A percentile compares a stretch with the other conserved stretches of the same genome.
These are phyloP conservation scores for Sterna hirundo DNA, from an alignment of 2,113 vertebrate genomes.

Conservation along the genomic window DNA sequence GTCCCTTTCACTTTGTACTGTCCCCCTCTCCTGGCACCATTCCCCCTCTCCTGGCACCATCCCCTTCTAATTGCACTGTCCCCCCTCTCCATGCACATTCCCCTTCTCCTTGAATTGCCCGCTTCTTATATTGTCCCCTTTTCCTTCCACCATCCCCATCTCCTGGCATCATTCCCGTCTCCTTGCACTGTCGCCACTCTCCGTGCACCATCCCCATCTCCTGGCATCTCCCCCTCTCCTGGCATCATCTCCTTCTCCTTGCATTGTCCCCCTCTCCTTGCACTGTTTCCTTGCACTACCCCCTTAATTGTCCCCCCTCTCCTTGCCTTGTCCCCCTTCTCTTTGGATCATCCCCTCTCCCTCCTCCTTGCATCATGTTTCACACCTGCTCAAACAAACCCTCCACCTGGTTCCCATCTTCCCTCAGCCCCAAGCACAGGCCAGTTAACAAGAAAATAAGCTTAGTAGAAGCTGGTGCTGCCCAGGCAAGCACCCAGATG, in stretches of 20 bases:
- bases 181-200: neutral
- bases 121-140: neutral
- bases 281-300: neutral
- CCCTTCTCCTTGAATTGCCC: neutral
- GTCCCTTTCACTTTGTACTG: neutral
- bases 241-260: neutral
- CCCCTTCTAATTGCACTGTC: no score
- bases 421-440: neutral
- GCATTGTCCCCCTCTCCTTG: neutral
- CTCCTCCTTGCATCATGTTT: neutral
- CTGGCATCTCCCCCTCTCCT: neutral
- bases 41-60: neutral
- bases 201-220: neutral
- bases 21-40: neutral
- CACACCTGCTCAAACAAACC: neutral
- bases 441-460: accelerated
- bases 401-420: neutral
- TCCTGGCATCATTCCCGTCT: neutral
- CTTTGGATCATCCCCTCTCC: neutral
- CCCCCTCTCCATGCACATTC: neutral
- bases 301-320: neutral
- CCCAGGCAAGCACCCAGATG: neutral
- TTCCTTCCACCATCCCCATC: neutral
- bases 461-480: neutral
- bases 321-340: neutral